phyloP scores from a whole-genome alignment of 2,113 vertebrate genomes.

The Microtus montanus region DNA sequence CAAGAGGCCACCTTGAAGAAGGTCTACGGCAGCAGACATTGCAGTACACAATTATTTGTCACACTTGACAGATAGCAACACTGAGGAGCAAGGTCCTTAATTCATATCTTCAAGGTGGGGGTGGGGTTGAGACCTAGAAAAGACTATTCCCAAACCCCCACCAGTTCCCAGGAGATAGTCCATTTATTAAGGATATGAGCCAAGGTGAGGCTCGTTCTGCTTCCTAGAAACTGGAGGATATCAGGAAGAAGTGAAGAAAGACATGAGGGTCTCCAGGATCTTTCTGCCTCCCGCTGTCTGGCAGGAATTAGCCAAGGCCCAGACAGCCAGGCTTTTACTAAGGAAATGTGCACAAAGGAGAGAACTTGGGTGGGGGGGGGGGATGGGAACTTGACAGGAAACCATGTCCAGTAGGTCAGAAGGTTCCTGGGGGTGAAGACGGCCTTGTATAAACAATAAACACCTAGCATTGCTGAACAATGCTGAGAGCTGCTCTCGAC shows the following conservation, averaged over 20 bases:
- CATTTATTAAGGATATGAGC: not conserved
- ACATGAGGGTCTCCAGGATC: not conserved
- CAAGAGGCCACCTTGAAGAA: not conserved
- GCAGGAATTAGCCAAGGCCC: not conserved
- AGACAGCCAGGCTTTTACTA: not conserved
- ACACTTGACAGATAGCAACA: not conserved
- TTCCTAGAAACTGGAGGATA: not conserved
- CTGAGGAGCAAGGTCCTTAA: not conserved
- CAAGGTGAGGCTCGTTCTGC: not conserved
- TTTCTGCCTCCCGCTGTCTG: not conserved
- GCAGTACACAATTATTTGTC: not conserved
- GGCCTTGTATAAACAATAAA: not conserved
- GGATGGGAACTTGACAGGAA: not conserved
- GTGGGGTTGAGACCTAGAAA: not conserved
- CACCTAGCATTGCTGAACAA: not conserved
- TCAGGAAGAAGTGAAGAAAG: not conserved
- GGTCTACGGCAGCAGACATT: not conserved
- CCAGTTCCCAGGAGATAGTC: not conserved
- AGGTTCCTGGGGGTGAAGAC: not conserved
- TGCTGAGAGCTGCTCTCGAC: not conserved
- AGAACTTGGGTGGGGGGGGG: not conserved
- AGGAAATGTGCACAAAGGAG: slow-evolving; percentile 15
- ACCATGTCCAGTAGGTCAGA: not conserved
- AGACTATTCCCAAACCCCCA: not conserved
- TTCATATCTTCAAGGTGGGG: not conserved